A percentile compares a stretch with the other conserved stretches of the same genome.
phyloP scores from a whole-genome alignment of 2,797 vertebrate species.

The Periophthalmus magnuspinnatus region DNA sequence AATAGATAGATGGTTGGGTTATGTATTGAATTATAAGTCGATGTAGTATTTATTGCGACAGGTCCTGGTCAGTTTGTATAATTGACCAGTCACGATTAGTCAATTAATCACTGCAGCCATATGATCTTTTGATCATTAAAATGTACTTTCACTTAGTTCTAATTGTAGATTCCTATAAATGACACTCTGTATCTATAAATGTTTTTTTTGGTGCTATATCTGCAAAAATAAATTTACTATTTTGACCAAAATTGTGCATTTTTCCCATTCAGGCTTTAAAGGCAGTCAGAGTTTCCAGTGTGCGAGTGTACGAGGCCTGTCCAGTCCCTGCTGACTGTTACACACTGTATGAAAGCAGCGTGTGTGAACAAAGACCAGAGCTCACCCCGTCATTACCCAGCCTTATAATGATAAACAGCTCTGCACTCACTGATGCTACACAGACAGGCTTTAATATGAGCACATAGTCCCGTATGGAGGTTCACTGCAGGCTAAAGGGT shows the following conservation, averaged over 20 bases:
- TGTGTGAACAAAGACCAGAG: conserved; percentile 13
- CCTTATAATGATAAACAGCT: conserved; percentile 7
- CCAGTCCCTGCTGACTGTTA: conserved; percentile 2
- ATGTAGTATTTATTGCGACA: no score
- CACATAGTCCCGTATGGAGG: conserved; percentile 31
- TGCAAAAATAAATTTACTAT: background rate
- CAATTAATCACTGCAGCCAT: no score
- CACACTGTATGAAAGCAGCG: background rate
- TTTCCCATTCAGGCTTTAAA: background rate
- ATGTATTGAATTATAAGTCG: no score
- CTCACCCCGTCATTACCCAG: conserved; percentile 2
- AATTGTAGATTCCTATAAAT: background rate
- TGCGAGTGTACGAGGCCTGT: background rate
- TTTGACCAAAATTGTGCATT: background rate
- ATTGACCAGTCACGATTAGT: no score
- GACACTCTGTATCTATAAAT: no score
- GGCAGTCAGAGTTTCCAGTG: conserved; percentile 2
- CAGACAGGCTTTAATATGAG: conserved; percentile 22
- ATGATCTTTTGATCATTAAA: no score
- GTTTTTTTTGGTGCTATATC: background rate
- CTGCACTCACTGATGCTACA: conserved; percentile 1
- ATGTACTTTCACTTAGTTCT: no score
- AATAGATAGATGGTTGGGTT: no score
- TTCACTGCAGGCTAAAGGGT: conserved; percentile 47
- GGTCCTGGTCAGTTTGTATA: no score